Evolutionary conservation across 2,888 invertebrate species (phyloP).

Genomic region (Drosophila sordidula): DNA sequence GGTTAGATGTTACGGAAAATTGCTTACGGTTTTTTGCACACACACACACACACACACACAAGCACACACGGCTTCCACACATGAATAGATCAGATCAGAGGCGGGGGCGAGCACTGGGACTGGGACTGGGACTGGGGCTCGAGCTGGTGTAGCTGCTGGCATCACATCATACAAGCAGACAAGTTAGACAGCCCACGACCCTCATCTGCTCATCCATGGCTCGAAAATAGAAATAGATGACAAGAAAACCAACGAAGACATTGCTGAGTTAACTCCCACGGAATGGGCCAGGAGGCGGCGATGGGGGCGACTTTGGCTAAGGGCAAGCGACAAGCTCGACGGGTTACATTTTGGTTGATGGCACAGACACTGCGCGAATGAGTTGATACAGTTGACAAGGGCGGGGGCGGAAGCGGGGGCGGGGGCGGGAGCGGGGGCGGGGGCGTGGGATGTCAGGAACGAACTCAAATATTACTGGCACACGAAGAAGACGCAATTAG

Average conservation of each 20-base stretch:
- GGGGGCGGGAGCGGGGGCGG: too few relatives aligned
- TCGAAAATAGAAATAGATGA: conserved; percentile 79
- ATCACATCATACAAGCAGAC: conserved; percentile 79
- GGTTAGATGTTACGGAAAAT: conserved; percentile 81
- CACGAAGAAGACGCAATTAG: background rate
- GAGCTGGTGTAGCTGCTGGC: conserved; percentile 29
- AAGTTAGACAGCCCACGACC: conserved; percentile 79
- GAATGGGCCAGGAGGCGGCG: conserved; percentile 23
- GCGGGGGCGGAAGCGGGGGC: too few relatives aligned
- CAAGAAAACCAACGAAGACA: conserved; percentile 78
- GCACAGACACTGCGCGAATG: conserved; percentile 47
- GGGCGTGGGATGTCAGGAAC: too few relatives aligned
- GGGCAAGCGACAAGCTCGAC: conserved; percentile 74
- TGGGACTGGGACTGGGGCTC: conserved; percentile 16
- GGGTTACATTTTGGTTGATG: conserved; percentile 56
- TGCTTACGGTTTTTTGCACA: conserved; percentile 80
- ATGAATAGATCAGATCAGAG: conserved; percentile 54
- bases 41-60: conserved; percentile 45
- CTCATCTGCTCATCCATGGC: conserved; percentile 77
- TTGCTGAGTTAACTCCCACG: conserved; percentile 38
- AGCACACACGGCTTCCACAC: conserved; percentile 61
- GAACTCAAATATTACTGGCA: background rate
- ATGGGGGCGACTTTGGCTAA: conserved; percentile 75
- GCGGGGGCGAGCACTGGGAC: conserved; percentile 11
- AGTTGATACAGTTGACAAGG: background rate